Conservation (phyloP, 2,113 vertebrate genomes). For the Peromyscus leucopus region DNA sequence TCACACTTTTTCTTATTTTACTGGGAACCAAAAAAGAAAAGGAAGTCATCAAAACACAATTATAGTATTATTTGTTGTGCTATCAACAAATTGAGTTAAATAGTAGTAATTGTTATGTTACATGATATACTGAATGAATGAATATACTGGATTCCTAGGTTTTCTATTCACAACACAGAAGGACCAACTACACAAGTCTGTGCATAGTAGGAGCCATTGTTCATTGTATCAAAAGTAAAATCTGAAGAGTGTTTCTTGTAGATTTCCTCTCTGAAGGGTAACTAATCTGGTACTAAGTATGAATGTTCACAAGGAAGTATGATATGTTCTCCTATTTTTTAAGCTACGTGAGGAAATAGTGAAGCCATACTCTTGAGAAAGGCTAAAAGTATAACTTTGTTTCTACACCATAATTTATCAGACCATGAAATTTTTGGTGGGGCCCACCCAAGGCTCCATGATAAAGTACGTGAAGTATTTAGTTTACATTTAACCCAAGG, state of each 20-base stretch:
- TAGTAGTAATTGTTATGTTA: background rate
- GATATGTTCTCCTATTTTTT: background rate
- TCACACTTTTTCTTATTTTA: background rate
- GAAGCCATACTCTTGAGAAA: background rate
- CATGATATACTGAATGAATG: background rate
- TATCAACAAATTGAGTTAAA: background rate
- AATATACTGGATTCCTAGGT: background rate
- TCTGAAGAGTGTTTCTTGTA: background rate
- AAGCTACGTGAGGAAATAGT: background rate
- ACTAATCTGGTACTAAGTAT: background rate
- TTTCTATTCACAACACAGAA: background rate
- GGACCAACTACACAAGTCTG: background rate
- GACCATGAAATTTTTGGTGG: background rate
- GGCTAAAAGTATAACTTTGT: too few relatives aligned
- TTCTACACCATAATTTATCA: background rate
- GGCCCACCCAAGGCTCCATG: background rate
- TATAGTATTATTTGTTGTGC: background rate
- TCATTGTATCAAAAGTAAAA: background rate
- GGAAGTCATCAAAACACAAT: background rate
- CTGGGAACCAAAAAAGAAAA: background rate
- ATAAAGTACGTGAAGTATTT: background rate
- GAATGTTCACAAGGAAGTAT: background rate
- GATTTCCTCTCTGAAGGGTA: background rate
- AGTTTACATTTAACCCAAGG: background rate
- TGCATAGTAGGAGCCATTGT: background rate